phyloP scores from a whole-genome alignment of 2,113 vertebrate genomes.

The Opisthocomus hoazin region DNA sequence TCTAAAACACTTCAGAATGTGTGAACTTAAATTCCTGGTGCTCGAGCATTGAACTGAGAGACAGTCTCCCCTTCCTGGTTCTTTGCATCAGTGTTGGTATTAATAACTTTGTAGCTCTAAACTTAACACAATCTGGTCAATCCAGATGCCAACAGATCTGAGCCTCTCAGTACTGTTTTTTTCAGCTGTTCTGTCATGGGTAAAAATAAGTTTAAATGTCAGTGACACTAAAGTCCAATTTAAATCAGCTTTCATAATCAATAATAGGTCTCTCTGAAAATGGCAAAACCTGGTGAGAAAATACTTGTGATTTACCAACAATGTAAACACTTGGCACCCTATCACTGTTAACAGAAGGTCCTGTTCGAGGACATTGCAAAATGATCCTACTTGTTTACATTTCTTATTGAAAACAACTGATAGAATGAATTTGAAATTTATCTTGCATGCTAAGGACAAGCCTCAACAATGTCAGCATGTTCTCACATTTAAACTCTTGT shows the following conservation, averaged over 20 bases:
- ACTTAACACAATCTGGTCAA: neutral
- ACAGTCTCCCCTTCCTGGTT: neutral
- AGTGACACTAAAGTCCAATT: neutral
- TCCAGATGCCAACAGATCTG: neutral
- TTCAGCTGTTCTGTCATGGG: neutral
- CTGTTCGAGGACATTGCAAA: constrained; percentile 5
- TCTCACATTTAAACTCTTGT: constrained; percentile 2
- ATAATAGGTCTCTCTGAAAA: neutral
- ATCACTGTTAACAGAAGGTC: neutral
- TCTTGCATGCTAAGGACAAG: constrained; percentile 46
- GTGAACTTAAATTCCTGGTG: neutral
- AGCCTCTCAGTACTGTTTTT: neutral
- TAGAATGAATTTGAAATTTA: constrained; percentile 57
- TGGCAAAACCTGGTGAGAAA: neutral
- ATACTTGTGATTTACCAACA: neutral
- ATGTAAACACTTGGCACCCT: neutral
- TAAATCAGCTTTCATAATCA: neutral
- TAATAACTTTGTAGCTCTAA: neutral
- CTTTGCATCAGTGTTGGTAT: neutral
- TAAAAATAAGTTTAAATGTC: neutral
- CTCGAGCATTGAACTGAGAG: neutral
- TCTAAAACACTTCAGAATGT: neutral
- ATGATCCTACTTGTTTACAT: constrained; percentile 51
- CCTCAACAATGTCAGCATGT: constrained; percentile 55
- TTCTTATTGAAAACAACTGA: constrained; percentile 52